Evolutionary conservation across 1,140 invertebrate genomes (phyloP), one percentile per base, ranked within the genome.

Genomic region (Solenopsis fugax): DNA sequence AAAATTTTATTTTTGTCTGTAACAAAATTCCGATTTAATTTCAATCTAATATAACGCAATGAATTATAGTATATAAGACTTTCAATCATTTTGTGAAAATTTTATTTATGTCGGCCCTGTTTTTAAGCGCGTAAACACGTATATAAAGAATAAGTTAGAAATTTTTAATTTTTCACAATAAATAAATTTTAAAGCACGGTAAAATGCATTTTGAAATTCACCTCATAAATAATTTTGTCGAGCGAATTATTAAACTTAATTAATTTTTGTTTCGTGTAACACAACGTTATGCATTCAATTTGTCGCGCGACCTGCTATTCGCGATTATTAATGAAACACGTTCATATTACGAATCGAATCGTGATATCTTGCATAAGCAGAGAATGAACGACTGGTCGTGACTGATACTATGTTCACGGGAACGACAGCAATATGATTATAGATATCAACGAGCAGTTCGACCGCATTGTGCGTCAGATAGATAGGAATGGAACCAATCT

Each of bases 321-420:
- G 75, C 60, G 50, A 82, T 85, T 82, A 73, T 89, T 78, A 89
- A 89, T 86, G 45, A 78, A 89, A 89, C 60, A 37, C 84, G 0
- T 62, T 73, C 21, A 24, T 41, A 71, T 82, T 58, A 52, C 7
- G 45, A 24, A 60, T 16, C n/a, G 45, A 52, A n/a, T 65, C 64
- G 64, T n/a, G 65, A 77, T 86, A 71, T 72, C 48, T 41, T 54
- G 82, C 56, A 37, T 45, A 60, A 73, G 4, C 82, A 50, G 56
- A n/a, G 5, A 34, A 58, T 13, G 12, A 41, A 77, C n/a, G 65
- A 34, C n/a, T 60, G 29, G 12, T n/a, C 45, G 48, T 65, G 29
- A 64, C 41, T 64, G 50, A 48, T 71, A 67, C 41, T 62, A 76
- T 50, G 41, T 37, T 54, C 24, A 12, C 41, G 13, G 21, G 9